Evolutionary conservation across 2,113 vertebrate genomes (phyloP).

Genomic region (Taurulus bubalis): DNA sequence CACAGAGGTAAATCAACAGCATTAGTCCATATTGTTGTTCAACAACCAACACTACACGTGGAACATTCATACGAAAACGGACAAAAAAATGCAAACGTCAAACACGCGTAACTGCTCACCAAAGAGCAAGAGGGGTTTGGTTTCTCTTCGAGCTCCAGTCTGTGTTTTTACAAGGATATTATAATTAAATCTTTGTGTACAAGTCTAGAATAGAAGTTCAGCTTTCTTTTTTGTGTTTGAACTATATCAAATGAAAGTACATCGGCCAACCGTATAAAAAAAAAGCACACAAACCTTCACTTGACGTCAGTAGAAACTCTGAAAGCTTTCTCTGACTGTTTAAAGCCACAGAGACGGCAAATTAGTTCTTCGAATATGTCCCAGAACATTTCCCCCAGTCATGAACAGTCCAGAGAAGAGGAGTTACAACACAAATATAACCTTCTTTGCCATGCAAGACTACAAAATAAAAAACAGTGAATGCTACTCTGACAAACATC

Average conservation of each 20-base stretch:
- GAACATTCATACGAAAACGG: not conserved
- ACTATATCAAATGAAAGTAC: not conserved
- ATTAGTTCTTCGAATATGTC: not conserved
- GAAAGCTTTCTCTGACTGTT: not conserved
- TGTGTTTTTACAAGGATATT: not conserved
- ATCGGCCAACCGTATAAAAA: not conserved
- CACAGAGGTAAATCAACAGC: slow-evolving; percentile 34
- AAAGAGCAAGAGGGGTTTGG: not conserved
- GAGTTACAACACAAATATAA: not conserved
- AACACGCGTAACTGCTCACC: slow-evolving; percentile 8
- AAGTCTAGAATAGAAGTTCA: not conserved
- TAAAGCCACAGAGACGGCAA: not conserved
- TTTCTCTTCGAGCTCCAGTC: not conserved
- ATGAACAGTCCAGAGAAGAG: not conserved
- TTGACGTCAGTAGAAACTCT: not conserved
- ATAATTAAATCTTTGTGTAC: not conserved
- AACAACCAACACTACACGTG: not conserved
- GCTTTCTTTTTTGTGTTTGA: not conserved
- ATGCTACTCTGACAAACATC: not conserved
- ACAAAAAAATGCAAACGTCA: not conserved
- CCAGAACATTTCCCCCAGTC: not conserved
- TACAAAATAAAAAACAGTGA: not conserved
- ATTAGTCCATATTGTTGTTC: not conserved
- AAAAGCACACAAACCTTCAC: not conserved
- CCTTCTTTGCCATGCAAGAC: not conserved